Evolutionary conservation across 2,113 vertebrate species (phyloP), one percentile per base, ranked within the genome.

Genomic region (Axis porcinus): DNA sequence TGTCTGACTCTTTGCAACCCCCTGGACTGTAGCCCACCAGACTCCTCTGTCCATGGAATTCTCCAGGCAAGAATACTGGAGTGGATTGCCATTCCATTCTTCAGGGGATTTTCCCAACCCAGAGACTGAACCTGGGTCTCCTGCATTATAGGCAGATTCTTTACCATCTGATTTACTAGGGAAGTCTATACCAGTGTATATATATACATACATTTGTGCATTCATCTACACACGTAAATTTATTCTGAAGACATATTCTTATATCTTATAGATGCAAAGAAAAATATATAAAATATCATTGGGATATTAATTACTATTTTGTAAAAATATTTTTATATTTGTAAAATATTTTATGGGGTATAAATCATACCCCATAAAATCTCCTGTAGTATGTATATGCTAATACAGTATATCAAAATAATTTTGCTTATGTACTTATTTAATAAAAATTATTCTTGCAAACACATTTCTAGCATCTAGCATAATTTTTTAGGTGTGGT

Each of bases 371-470:
- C 54, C 21, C 13, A n/a, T 15, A 83, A 86, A 92, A 45, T 88
- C 4, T 97, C 21, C 23, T 43, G 2, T 43, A 21, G 55, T 87
- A 36, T 58, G 55, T 67, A 60, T 81, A 52, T 36, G n/a, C 36
- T 70, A 84, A 90, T 2, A 50, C 2, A 43, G 19, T 60, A 81
- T 36, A 60, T 54, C 92, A 64, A 94, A 81, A 81, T 86, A 94
- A 10, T 92, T 91, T 96, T 94, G 27, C 43, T 86, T 57, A 43
- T 57, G 11, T 74, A 85, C 40, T 82, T 12, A 79, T 74, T 90
- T 97, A 33, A 84, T 83, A 94, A 95, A 89, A 57, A 76, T 54
- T 86, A 64, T 89, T 94, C 78, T 82, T 86, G 27, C 21, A 92
- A 92, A 50, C 7, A 40, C 25, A 83, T 85, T 95, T 50, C 50